phyloP scores from a whole-genome alignment of 2,888 invertebrate species.

The Cephus sareptanus region DNA sequence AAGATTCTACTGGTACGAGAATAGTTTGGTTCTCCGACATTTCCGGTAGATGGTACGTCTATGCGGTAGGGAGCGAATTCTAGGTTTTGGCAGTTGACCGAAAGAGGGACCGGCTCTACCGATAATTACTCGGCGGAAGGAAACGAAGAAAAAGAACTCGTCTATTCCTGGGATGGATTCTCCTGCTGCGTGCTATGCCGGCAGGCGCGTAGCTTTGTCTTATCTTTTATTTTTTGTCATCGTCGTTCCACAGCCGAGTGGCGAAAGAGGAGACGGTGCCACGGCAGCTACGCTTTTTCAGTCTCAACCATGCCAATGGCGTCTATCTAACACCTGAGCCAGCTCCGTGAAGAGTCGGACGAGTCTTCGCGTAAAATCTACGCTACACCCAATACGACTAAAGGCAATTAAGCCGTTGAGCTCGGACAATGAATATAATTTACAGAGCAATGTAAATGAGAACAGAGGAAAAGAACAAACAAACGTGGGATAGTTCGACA shows the following conservation, averaged over 20 bases:
- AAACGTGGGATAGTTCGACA: constrained; percentile 31
- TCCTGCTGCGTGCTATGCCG: constrained; percentile 7
- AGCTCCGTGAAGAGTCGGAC: not conserved
- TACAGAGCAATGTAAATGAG: constrained; percentile 10
- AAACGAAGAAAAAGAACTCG: constrained; percentile 33
- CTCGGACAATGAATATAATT: constrained; percentile 33
- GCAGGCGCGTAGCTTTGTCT: constrained; percentile 12
- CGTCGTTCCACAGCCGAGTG: constrained; percentile 7
- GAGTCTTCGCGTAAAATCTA: not conserved
- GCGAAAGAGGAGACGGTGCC: constrained; percentile 10
- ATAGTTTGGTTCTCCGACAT: not conserved
- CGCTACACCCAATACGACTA: not conserved
- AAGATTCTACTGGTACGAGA: constrained; percentile 32
- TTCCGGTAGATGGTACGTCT: not conserved
- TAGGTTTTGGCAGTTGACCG: not conserved
- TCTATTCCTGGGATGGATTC: constrained; percentile 47
- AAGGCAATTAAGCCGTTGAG: not conserved
- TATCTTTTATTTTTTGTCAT: constrained; percentile 19
- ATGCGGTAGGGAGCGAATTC: constrained; percentile 28
- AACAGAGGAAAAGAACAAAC: constrained; percentile 18
- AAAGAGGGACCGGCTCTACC: constrained; percentile 16
- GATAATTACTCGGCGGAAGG: constrained; percentile 31
- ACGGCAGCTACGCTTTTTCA: constrained; percentile 13
- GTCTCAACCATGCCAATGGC: not conserved
- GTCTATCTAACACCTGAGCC: not conserved